Conservation (phyloP, 2,797 vertebrate species). For the Artibeus lituratus region DNA sequence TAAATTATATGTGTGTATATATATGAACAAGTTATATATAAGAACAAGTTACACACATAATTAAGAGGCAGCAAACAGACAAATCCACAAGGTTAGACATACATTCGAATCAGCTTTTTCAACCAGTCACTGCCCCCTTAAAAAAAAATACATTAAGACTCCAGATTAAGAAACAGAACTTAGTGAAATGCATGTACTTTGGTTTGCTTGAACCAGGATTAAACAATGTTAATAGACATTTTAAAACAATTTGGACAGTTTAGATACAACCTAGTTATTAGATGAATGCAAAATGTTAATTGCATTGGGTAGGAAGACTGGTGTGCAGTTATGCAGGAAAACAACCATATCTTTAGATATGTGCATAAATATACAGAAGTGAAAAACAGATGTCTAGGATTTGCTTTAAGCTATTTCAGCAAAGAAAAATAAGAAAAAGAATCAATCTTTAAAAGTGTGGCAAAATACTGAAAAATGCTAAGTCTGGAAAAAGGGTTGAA, state of each 20-base stretch:
- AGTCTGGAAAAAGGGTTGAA: background rate
- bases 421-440: background rate
- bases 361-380: background rate
- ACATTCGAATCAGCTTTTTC: background rate
- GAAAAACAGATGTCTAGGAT: background rate
- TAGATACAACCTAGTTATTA: background rate
- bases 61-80: background rate
- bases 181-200: background rate
- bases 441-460: background rate
- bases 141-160: background rate
- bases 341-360: background rate
- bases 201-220: background rate
- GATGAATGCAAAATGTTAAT: background rate
- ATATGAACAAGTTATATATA: background rate
- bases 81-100: background rate
- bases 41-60: background rate
- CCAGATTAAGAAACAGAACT: background rate
- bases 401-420: slow-evolving; percentile 6
- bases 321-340: background rate
- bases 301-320: background rate
- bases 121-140: too few relatives aligned
- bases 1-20: too few relatives aligned
- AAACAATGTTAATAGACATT: background rate
- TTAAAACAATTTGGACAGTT: background rate
- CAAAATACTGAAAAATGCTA: background rate